Percentiles rank a stretch among this genome's conserved stretches.
phyloP scores from a whole-genome alignment of 2,113 vertebrate genomes.

The Cheirogaleus medius region DNA sequence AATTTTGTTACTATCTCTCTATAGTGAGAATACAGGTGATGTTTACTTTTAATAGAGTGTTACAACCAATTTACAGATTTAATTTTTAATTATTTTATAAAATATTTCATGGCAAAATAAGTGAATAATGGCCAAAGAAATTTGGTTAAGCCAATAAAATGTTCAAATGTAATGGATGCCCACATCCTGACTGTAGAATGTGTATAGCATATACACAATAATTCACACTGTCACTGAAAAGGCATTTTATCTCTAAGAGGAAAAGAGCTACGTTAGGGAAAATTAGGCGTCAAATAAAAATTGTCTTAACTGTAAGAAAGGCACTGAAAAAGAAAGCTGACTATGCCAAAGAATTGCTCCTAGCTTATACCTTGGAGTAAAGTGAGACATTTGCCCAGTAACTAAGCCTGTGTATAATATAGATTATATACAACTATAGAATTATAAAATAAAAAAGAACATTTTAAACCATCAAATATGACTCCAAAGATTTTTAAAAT shows the following conservation, averaged over 20 bases:
- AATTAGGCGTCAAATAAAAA: not conserved
- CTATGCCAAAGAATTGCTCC: not conserved
- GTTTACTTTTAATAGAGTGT: not conserved
- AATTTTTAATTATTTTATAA: not conserved
- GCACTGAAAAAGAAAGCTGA: not conserved
- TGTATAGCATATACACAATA: not conserved
- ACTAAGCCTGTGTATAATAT: not conserved
- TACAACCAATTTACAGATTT: not conserved
- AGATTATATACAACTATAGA: not conserved
- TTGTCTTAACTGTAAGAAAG: not conserved
- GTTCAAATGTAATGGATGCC: not conserved
- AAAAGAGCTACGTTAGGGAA: not conserved
- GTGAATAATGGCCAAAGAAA: not conserved
- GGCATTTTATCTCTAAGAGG: not conserved
- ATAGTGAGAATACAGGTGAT: not conserved
- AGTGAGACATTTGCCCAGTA: not conserved
- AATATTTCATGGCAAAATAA: not conserved
- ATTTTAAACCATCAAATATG: not conserved
- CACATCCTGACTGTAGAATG: not conserved
- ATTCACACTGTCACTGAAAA: not conserved
- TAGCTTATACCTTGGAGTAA: not conserved
- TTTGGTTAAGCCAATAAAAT: not conserved
- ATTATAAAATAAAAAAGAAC: not conserved
- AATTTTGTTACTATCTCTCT: not conserved
- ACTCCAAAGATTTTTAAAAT: not conserved